Evolutionary conservation across 2,888 invertebrate species (phyloP), one percentile per base, ranked within the genome.

Genomic region (Ernsta delagoae): DNA sequence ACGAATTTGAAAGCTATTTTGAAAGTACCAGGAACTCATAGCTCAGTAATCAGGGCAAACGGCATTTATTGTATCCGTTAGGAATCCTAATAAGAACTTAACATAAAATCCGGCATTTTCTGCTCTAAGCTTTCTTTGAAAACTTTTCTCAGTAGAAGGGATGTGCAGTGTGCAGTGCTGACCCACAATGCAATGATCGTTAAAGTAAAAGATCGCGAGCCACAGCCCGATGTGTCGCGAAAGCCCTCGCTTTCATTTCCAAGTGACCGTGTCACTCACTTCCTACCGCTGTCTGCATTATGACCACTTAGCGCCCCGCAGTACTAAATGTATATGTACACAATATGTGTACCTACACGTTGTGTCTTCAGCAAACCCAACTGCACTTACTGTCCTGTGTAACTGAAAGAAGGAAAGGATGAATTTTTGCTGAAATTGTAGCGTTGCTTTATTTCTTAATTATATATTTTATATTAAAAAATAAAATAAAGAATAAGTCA

Each of bases 181-280:
- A 68, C 67, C 67, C 45, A 68, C 67, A 68, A 68, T 62, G 61
- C 56, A 3, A 36, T 63, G 63, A 8, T 31, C 54, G 63, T 39
- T 54, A 45, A 50, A 60, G 67, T 31, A 54, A n/a, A 56, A n/a
- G 61, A 68, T 62, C 56, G 67, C 60, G 60, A 43, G 66, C 11
- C 59, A 9, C 39, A n/a, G 60, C 31, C 66, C 39, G 60, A 45
- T 56, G 61, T 73, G 77, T 76, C 77, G 83, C 78, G 84, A 84
- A 83, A 84, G 83, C 75, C 60, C 60, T 67, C 39, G 80, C 83
- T 82, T 85, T 83, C 81, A 57, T 70, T 57, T 62, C 36, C 60
- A 67, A 53, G 7, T 75, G 74, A 75, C 75, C 74, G 74, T 72
- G 75, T 75, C 74, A 74, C 70, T 67, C 62, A 53, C 56, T 68